Evolutionary conservation across 2,113 vertebrate genomes (phyloP).

Genomic region (Myxocyprinus asiaticus): DNA sequence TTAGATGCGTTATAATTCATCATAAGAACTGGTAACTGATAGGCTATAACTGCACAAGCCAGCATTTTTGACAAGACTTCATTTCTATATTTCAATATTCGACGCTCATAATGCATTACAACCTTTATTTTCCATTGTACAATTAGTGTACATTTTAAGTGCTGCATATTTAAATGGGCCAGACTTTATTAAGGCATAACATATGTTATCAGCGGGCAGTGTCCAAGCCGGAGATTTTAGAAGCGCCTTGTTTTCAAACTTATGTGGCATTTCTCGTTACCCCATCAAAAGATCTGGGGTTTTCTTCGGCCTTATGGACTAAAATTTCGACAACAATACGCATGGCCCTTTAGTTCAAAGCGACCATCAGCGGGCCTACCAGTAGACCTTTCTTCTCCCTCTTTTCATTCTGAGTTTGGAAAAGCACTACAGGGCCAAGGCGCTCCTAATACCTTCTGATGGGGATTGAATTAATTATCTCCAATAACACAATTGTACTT

Average conservation of each 20-base stretch:
- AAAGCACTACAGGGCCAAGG: constrained; percentile 83
- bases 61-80: too few species aligned
- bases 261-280: constrained; percentile 81
- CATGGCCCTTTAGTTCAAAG: constrained; percentile 86
- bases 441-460: constrained; percentile 96
- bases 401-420: constrained; percentile 87
- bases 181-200: constrained; percentile 76
- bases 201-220: constrained; percentile 83
- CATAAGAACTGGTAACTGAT: too few species aligned
- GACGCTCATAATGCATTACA: too few species aligned
- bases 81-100: too few species aligned
- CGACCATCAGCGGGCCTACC: constrained; percentile 81
- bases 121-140: too few species aligned
- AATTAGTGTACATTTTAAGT: constrained; percentile 11
- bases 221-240: constrained; percentile 66
- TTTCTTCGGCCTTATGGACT: constrained; percentile 86
- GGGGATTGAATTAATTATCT: constrained; percentile 99
- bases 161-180: constrained; percentile 24
- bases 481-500: constrained; percentile 97
- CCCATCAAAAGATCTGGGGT: constrained; percentile 80
- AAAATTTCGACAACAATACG: constrained; percentile 83
- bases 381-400: constrained; percentile 76
- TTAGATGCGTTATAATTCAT: too few species aligned
- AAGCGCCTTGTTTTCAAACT: constrained; percentile 76
- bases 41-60: too few species aligned